phyloP scores from a whole-genome alignment of 2,888 invertebrate species.

The Hypolimnas misippus region DNA sequence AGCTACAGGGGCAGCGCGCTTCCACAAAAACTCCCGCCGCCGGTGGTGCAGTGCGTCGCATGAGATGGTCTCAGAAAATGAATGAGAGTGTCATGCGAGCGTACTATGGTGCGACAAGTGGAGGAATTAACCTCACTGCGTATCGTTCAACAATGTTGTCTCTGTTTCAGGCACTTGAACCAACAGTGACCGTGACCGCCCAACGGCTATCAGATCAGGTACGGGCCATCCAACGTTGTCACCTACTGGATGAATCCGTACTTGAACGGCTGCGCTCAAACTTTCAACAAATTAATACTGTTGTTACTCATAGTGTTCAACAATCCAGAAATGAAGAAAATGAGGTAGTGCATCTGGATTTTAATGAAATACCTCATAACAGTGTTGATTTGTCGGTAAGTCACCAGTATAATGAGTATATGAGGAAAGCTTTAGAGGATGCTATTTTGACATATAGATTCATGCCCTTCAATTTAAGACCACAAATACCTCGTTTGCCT shows the following conservation, averaged over 20 bases:
- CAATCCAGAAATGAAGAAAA: not conserved
- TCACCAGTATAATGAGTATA: conserved; percentile 7
- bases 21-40: not conserved
- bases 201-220: conserved; percentile 20
- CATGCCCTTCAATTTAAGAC: not conserved
- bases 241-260: conserved; percentile 1
- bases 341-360: not conserved
- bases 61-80: not conserved
- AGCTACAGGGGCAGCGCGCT: not conserved
- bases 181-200: conserved; percentile 9
- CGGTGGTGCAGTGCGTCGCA: conserved; percentile 10
- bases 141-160: conserved; percentile 9
- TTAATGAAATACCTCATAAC: not conserved
- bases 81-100: conserved; percentile 6
- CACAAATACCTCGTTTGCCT: conserved; percentile 1
- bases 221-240: conserved; percentile 13
- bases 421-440: conserved; percentile 7
- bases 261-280: not conserved
- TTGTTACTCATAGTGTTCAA: not conserved
- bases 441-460: not conserved
- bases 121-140: conserved; percentile 2
- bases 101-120: not conserved
- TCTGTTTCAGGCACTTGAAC: conserved; percentile 14
- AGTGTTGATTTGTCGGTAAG: conserved; percentile 1
- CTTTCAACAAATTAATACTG: conserved; percentile 4